Conservation (phyloP, 2,888 invertebrate species). For the Oxycera nigricornis region DNA sequence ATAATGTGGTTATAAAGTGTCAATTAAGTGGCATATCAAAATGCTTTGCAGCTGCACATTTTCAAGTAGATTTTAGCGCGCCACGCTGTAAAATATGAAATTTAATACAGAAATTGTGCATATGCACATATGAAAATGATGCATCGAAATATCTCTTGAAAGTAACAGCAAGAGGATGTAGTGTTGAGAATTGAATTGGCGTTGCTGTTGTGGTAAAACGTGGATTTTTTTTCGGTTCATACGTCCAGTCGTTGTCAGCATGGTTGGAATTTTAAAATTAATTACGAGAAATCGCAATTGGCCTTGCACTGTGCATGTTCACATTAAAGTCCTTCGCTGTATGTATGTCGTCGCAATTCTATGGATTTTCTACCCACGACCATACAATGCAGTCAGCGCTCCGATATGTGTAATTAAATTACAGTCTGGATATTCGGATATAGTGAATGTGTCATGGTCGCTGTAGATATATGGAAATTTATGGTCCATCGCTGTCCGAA, state of each 20-base stretch:
- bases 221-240: background rate
- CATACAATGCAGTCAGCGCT: background rate
- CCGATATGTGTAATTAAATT: slow-evolving; percentile 25
- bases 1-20: slow-evolving; percentile 34
- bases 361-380: background rate
- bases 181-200: background rate
- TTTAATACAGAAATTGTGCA: background rate
- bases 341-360: background rate
- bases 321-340: background rate
- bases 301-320: background rate
- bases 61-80: background rate
- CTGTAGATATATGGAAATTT: slow-evolving; percentile 15
- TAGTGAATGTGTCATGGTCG: background rate
- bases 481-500: slow-evolving; percentile 14
- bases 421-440: slow-evolving; percentile 19
- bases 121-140: background rate
- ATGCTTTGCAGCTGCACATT: slow-evolving; percentile 16
- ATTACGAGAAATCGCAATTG: slow-evolving; percentile 19
- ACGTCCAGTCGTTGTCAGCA: background rate
- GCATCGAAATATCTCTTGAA: background rate
- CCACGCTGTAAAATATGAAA: background rate
- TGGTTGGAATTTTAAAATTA: slow-evolving; percentile 17
- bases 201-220: background rate
- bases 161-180: background rate
- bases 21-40: slow-evolving; percentile 37